A percentile compares a stretch with the other conserved stretches of the same genome.
Conservation (phyloP, 2,113 vertebrate genomes). For the Marmota monax region DNA sequence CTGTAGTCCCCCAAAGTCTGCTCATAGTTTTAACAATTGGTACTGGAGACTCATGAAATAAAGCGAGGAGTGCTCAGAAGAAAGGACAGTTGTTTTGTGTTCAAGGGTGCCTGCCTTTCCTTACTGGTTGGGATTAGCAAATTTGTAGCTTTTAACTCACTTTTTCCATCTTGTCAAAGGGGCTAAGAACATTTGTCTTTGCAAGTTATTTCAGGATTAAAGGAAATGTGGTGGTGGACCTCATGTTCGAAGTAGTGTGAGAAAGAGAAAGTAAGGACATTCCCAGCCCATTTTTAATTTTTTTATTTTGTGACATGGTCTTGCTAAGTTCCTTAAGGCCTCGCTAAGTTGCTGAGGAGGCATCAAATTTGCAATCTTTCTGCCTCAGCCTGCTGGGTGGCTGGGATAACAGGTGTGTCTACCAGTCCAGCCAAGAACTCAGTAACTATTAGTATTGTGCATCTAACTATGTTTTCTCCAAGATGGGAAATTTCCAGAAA, state of each 20-base stretch:
- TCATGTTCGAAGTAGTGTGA: neutral
- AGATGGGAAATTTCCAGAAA: neutral
- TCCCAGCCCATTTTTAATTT: no score
- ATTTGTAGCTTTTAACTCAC: neutral
- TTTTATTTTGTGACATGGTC: no score
- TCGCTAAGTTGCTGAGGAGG: no score
- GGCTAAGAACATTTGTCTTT: neutral
- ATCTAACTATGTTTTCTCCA: neutral
- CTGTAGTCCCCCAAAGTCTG: neutral
- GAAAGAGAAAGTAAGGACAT: neutral
- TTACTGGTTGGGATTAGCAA: rapidly evolving
- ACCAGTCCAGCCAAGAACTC: neutral
- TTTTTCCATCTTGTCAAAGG: neutral
- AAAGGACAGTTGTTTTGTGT: neutral
- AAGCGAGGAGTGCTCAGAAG: rapidly evolving
- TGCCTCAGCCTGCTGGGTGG: no score
- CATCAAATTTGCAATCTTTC: no score
- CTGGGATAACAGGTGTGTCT: no score
- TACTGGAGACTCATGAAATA: neutral
- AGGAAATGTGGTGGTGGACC: neutral
- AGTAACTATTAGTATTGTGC: neutral
- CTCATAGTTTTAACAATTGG: neutral
- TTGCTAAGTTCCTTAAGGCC: no score
- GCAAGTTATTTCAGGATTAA: neutral
- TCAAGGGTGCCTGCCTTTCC: neutral